These are phyloP conservation scores for Pseudoips prasinana DNA, from an alignment of 2,888 invertebrate genomes.

Conservation along the genomic window DNA sequence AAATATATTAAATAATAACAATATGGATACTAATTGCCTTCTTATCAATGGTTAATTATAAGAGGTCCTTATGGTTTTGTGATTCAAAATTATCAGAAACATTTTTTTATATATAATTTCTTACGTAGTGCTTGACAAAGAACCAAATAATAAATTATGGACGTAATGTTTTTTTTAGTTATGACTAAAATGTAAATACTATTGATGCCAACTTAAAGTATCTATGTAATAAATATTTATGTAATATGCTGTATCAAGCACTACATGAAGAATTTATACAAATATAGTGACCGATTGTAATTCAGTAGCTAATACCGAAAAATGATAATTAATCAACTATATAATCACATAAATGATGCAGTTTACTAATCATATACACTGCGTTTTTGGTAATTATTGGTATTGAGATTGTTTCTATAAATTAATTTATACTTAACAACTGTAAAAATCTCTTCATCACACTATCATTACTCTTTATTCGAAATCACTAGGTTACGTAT, in stretches of 20 bases:
- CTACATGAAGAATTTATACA: conserved; percentile 46
- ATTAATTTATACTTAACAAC: conserved; percentile 82
- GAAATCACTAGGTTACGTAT: conserved; percentile 81
- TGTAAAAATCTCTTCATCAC: conserved; percentile 82
- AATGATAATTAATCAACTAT: conserved; percentile 60
- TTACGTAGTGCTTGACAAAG: conserved; percentile 52
- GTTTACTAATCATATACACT: conserved; percentile 75
- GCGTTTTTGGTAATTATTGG: conserved; percentile 82
- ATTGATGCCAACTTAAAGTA: conserved; percentile 30
- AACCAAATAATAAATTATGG: conserved; percentile 36
- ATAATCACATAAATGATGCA: conserved; percentile 74
- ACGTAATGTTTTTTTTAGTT: conserved; percentile 31
- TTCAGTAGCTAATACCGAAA: conserved; percentile 46
- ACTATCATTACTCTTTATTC: conserved; percentile 77
- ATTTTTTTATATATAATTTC: conserved; percentile 31
- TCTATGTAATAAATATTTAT: conserved; percentile 33
- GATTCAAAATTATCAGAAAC: conserved; percentile 61
- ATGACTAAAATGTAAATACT: conserved; percentile 18
- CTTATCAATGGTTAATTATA: conserved; percentile 82
- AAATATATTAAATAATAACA: conserved; percentile 83
- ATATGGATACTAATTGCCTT: conserved; percentile 81
- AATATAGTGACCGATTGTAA: conserved; percentile 45
- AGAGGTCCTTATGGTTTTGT: conserved; percentile 83
- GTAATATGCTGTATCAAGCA: conserved; percentile 45
- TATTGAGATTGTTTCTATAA: conserved; percentile 81